Evolutionary conservation across 2,888 invertebrate species (phyloP), one percentile per base, ranked within the genome.

Genomic region (Arctia plantaginis): DNA sequence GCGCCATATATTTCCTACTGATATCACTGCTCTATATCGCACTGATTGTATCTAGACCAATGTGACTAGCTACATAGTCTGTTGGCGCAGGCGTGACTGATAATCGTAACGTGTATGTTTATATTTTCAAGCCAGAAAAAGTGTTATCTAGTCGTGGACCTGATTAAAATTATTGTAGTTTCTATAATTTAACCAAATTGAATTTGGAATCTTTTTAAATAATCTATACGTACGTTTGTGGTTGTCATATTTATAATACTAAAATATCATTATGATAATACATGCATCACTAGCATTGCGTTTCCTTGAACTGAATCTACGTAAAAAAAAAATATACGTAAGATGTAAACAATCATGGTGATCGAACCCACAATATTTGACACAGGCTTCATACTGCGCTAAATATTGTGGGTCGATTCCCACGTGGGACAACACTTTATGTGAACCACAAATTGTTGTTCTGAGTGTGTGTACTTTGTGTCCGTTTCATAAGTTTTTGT

Each of bases 1-100:
- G 72, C 73, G 47, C 55, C 33, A 75, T 66, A 74, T 73, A 69
- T 69, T 74, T 79, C 72, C 74, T 41, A 74, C 73, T 73, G 64
- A 41, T 79, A 76, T 79, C 77, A 69, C 77, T 70, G 47, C 72
- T 75, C 20, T 67, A 51, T n/a, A 33, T 18, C 23, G 39, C 8
- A 35, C 27, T 10, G 39, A 39, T 18, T 55, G n/a, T 59, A 69
- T 69, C 55, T 55, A 69, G 55, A 69, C 30, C 67, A 33, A 47
- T 47, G 33, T 67, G 44, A 30, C 27, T 62, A 62, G 7, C 30
- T 30, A 62, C 30, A 30, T 62, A 30, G 62, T 62, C 30, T 18
- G 27, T 13, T 59, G 59, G 27, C 13, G 27, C 59, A 59, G 30
- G 66, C 44, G 44, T 44, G 66, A 67, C 66, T 67, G 41, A 35